A percentile compares a stretch with the other conserved stretches of the same genome.
Evolutionary conservation across 2,888 invertebrate genomes (phyloP).

Genomic region (Caenorhabditis sp.): DNA sequence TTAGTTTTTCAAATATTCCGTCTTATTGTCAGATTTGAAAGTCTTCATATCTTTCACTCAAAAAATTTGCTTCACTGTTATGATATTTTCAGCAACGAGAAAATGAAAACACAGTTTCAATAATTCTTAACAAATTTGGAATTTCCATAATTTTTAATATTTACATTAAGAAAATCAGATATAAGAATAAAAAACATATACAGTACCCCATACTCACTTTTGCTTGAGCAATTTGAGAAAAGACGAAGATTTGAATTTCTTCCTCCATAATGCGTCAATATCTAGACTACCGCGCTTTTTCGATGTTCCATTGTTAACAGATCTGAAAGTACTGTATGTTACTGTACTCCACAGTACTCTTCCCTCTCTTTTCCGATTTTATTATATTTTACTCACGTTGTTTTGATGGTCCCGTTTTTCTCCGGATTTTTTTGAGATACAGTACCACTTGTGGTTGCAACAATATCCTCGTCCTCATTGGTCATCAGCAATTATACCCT

Average conservation of each 20-base stretch:
- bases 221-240: not conserved
- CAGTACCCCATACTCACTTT: not conserved
- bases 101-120: no score
- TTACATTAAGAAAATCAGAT: no score
- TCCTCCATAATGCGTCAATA: conserved; percentile 39
- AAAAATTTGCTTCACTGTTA: no score
- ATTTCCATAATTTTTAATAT: no score
- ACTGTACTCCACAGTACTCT: not conserved
- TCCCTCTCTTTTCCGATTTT: not conserved
- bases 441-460: conserved; percentile 26
- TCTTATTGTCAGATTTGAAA: no score
- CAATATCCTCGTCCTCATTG: conserved; percentile 22
- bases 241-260: conserved; percentile 21
- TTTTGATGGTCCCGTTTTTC: conserved; percentile 19
- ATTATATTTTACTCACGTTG: no score
- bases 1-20: no score
- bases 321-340: conserved; percentile 8
- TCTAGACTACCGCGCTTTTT: conserved; percentile 34
- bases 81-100: no score
- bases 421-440: conserved; percentile 23
- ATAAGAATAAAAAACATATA: not conserved
- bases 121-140: no score
- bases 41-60: no score
- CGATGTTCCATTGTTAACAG: conserved; percentile 5
- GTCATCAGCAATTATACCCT: conserved; percentile 13